phyloP scores from a whole-genome alignment of 2,888 invertebrate genomes.

The Caenorhabditis sulstoni region DNA sequence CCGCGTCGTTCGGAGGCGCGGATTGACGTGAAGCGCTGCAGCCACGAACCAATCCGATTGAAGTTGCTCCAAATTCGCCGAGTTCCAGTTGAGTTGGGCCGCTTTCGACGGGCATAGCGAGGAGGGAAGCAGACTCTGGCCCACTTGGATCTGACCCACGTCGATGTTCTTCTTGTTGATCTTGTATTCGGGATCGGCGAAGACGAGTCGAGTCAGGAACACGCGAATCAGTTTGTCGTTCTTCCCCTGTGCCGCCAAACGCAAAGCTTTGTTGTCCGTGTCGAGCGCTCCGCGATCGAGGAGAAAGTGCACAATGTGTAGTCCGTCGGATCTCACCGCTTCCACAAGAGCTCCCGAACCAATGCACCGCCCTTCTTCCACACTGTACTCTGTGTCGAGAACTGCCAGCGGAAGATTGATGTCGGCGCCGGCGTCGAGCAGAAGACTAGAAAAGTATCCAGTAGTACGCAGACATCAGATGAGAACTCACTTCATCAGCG shows the following conservation, averaged over 20 bases:
- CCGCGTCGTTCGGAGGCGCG: constrained; percentile 84
- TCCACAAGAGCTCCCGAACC: constrained; percentile 84
- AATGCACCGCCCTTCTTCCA: constrained; percentile 73
- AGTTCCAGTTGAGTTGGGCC: constrained; percentile 91
- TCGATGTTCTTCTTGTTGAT: constrained; percentile 91
- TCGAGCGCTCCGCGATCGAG: constrained; percentile 90
- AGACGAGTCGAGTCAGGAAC: constrained; percentile 74
- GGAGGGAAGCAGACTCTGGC: constrained; percentile 70
- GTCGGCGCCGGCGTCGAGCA: constrained; percentile 87
- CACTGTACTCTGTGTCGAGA: constrained; percentile 80
- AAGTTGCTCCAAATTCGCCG: constrained; percentile 85
- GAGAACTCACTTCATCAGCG: constrained; percentile 61
- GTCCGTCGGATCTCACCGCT: constrained; percentile 86
- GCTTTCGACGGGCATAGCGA: constrained; percentile 87
- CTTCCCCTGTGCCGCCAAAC: constrained; percentile 66
- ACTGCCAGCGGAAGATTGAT: constrained; percentile 86
- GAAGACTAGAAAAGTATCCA: constrained; percentile 81
- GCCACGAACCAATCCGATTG: constrained; percentile 87
- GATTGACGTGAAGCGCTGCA: constrained; percentile 90
- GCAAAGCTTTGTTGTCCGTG: constrained; percentile 89
- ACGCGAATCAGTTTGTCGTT: constrained; percentile 71
- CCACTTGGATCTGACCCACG: constrained; percentile 83
- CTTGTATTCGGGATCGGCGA: constrained; percentile 91
- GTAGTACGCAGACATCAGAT: neutral
- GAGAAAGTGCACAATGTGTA: constrained; percentile 87